Base-by-base conservation (phyloP, 2,888 invertebrate species). In the Crocallis elinguaria region DNA sequence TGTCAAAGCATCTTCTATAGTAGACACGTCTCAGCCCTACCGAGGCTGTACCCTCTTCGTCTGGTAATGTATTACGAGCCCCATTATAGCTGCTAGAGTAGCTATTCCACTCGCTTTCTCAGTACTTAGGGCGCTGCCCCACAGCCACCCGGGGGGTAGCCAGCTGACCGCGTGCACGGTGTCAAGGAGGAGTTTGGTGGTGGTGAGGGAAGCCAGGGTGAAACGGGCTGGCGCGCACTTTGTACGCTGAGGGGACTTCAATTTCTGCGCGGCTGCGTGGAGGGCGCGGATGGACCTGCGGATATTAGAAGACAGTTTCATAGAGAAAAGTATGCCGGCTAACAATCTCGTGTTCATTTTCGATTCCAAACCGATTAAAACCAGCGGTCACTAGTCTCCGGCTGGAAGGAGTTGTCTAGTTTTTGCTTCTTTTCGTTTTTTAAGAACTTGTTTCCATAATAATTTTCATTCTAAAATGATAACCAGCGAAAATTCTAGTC, bases 151-250 rank as follows among this genome's bases (percentile, higher is more conserved):
- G 9, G 86, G 82, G 0, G 97, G 97, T 57, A 98, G 81, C 80
- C 96, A 96, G 84, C 94, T 96, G 2, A 96, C 93, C 0, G 96
- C 96, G 80, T 97, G 96, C 0, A 94, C 85, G 49, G 97, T 93
- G 79, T 97, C 96, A 52, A 96, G 78, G 0, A 84, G 45, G 3
- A 86, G 63, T 74, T 92, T 92, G 30, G 82, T 80, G 42, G 82
- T 82, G 12, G 79, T 80, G 1, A 92, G 75, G 0, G 82, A 66
- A 0, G 89, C 86, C 11, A 84, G 86, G 0, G 75, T 77, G 72
- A 88, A 81, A 0, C 88, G 75, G 0, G 84, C 87, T 1, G 72
- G 53, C 0, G 89, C 82, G 57, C 90, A 89, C 44, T 80, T 83
- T 0, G 84, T 71, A 0, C 64, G 75, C 0, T 73, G 50, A 0